A percentile compares a stretch with the other conserved stretches of the same genome.
Conservation (phyloP, 1,140 invertebrate species). For the Hycleus cichorii region DNA sequence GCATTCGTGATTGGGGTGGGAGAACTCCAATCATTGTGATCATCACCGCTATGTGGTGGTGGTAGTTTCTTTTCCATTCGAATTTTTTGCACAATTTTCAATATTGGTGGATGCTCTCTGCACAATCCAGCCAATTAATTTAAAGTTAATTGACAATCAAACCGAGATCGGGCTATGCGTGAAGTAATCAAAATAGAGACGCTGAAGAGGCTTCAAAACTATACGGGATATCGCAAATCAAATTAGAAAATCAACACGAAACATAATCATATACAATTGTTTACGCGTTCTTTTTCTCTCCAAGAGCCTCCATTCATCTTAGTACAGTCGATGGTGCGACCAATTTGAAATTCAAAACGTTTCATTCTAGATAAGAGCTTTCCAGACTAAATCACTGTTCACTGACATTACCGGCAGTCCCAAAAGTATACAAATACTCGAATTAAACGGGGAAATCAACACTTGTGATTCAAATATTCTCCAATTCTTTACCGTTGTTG, state of each 20-base stretch:
- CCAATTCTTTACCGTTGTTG: neutral
- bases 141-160: no score
- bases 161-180: no score
- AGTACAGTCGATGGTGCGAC: conserved; percentile 18
- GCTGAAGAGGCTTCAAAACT: no score
- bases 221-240: no score
- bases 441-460: conserved; percentile 25
- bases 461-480: conserved; percentile 9
- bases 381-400: conserved; percentile 27
- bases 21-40: no score
- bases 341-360: conserved; percentile 35
- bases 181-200: no score
- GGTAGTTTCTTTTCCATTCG: no score
- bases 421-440: conserved; percentile 24
- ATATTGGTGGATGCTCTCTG: no score
- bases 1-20: no score
- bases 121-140: no score
- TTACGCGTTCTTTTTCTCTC: neutral
- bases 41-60: no score
- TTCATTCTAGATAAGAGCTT: conserved; percentile 30
- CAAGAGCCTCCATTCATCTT: conserved; percentile 25
- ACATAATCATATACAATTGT: neutral
- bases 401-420: conserved; percentile 18
- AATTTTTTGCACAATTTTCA: no score
- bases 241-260: neutral